Evolutionary conservation across 2,797 vertebrate genomes (phyloP).

Genomic region (Pygocentrus nattereri): DNA sequence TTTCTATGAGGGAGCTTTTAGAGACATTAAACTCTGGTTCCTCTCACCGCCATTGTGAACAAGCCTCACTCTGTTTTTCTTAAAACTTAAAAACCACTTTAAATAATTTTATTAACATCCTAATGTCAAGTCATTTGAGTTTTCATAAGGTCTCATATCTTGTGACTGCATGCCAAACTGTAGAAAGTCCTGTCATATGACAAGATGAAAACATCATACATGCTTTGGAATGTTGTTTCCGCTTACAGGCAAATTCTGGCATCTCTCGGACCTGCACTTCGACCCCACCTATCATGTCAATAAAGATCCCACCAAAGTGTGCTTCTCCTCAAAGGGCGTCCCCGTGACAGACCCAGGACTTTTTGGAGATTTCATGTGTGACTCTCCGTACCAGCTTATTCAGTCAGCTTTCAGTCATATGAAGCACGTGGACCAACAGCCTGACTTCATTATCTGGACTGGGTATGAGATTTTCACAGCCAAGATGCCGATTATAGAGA

Average conservation of each 20-base stretch:
- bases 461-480: conserved; percentile 70
- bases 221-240: not conserved
- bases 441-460: conserved; percentile 96
- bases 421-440: conserved; percentile 77
- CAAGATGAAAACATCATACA: not conserved
- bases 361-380: conserved; percentile 92
- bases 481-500: not conserved
- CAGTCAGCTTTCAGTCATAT: conserved; percentile 90
- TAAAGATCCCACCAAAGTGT: conserved; percentile 89
- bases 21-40: too few relatives aligned
- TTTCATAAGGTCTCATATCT: not conserved
- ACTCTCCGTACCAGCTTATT: conserved; percentile 94
- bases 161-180: not conserved
- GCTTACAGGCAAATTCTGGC: conserved; percentile 91
- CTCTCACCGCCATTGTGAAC: too few relatives aligned
- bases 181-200: not conserved
- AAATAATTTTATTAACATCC: too few relatives aligned
- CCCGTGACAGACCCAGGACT: conserved; percentile 85
- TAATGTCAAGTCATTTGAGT: not conserved
- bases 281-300: conserved; percentile 90
- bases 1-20: too few relatives aligned
- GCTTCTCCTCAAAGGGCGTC: conserved; percentile 90
- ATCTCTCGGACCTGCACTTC: conserved; percentile 95
- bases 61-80: too few relatives aligned
- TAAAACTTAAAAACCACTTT: too few relatives aligned